Evolutionary conservation across 2,113 vertebrate genomes (phyloP), one percentile per base, ranked within the genome.

Genomic region (Romanogobio albipinnatus): DNA sequence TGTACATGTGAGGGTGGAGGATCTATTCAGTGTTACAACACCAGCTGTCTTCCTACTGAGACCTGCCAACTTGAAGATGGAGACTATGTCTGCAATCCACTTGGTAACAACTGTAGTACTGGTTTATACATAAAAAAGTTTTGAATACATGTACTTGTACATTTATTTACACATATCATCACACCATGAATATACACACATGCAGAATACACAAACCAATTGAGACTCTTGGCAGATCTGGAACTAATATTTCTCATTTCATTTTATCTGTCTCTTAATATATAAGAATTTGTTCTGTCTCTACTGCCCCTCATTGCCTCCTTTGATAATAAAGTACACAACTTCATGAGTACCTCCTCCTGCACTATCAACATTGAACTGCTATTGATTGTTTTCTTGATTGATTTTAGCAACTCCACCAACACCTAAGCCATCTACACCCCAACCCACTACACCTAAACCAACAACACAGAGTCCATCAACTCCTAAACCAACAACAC

Each of bases 271-370:
- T 36, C 45, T 0, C 58, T 58, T 4, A 45, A 94, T 91, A 24
- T 66, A 82, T 14, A 33, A 93, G 88, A 4, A 91, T 87, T 13
- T 94, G 53, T 58, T 90, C 89, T 0, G 91, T 93, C 2, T 92
- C 91, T 0, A 94, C 94, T 0, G 95, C 95, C 82, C 95, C 94
- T 43, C 94, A 96, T 85, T 96, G 96, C 94, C 3, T 96, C 93
- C 51, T 94, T 95, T 29, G 91, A 94, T 66, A 83, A 93, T 66
- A 84, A 24, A 61, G 89, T 86, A 71, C 96, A 97, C 87, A 85
- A 96, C 85, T 98, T 96, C 88, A 97, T 97, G 96, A 96, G 96
- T 53, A 93, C 95, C 73, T 97, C 96, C 86, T 96, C 96, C 73
- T 97, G 97, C 89, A 96, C 95, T 0, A 89, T 97, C 51, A 95